These are phyloP conservation scores for Platycnemis pennipes DNA, from an alignment of 2,888 invertebrate genomes.

Conservation along the genomic window DNA sequence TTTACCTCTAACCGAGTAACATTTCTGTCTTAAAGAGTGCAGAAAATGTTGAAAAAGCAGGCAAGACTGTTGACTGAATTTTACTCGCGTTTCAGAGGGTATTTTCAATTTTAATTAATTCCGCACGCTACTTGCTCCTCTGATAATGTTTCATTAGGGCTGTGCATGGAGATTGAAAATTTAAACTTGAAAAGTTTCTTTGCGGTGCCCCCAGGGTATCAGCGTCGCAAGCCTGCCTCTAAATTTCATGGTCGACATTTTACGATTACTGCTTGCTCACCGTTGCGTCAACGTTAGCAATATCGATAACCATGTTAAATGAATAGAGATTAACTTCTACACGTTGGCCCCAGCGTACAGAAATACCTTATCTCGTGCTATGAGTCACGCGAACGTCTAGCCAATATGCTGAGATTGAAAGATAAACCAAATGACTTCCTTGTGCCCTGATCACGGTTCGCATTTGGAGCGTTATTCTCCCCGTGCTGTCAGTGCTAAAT, in stretches of 20 bases:
- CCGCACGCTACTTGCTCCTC: too few species aligned
- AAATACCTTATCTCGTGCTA: background rate
- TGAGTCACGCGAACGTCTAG: background rate
- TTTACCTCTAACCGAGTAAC: too few species aligned
- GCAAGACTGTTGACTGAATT: too few species aligned
- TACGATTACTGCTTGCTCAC: background rate
- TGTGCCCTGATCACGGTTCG: background rate
- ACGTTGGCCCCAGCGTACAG: background rate
- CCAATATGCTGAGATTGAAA: constrained; percentile 1
- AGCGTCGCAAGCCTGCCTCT: background rate
- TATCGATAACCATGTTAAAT: background rate
- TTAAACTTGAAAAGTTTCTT: too few species aligned
- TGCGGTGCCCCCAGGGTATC: background rate
- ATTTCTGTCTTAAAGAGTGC: too few species aligned
- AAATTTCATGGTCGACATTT: background rate
- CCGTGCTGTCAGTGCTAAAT: background rate
- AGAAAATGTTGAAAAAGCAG: too few species aligned
- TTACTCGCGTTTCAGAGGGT: too few species aligned
- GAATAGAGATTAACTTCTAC: background rate
- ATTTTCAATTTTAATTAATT: too few species aligned
- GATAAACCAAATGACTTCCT: constrained; percentile 15
- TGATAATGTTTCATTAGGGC: too few species aligned
- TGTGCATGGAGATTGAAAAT: too few species aligned
- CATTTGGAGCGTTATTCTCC: background rate
- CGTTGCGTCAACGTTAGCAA: background rate